These are phyloP conservation scores for Leucophenga maculata DNA, from an alignment of 2,888 invertebrate species.

Conservation along the genomic window DNA sequence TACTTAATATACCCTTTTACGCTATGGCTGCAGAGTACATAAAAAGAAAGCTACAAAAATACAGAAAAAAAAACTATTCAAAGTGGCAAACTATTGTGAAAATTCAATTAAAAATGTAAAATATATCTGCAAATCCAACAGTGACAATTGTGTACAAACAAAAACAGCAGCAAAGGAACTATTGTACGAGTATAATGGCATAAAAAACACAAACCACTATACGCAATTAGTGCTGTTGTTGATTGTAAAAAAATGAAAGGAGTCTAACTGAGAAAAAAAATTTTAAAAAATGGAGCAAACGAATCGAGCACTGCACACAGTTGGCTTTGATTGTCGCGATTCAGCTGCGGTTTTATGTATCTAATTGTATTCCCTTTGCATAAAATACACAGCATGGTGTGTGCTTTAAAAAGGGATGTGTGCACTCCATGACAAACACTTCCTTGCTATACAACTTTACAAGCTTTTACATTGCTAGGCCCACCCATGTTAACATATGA, in stretches of 20 bases:
- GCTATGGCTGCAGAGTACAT: no score
- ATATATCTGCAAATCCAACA: slow-evolving; percentile 46
- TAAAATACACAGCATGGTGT: no score
- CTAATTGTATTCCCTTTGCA: slow-evolving; percentile 20
- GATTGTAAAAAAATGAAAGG: slow-evolving; percentile 12
- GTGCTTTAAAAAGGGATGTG: no score
- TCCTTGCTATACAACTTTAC: no score
- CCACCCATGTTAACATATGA: no score
- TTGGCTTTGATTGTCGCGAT: slow-evolving; percentile 64
- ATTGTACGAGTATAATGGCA: slow-evolving; percentile 23
- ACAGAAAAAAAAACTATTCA: not conserved
- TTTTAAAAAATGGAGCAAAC: not conserved
- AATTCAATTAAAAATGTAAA: slow-evolving; percentile 65
- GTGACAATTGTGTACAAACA: slow-evolving; percentile 1
- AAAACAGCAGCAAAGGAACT: slow-evolving; percentile 36
- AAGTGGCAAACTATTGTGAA: slow-evolving; percentile 56
- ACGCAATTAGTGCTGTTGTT: slow-evolving; percentile 54
- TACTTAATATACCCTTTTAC: no score
- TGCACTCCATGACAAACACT: no score
- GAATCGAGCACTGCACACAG: slow-evolving; percentile 43
- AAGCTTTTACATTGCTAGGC: no score
- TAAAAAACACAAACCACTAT: slow-evolving; percentile 41
- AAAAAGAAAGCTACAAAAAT: not conserved
- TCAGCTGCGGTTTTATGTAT: slow-evolving; percentile 12
- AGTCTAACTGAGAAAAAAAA: not conserved